These are phyloP conservation scores for Pseudonaja textilis DNA, from an alignment of 2,113 vertebrate genomes.

Conservation along the genomic window DNA sequence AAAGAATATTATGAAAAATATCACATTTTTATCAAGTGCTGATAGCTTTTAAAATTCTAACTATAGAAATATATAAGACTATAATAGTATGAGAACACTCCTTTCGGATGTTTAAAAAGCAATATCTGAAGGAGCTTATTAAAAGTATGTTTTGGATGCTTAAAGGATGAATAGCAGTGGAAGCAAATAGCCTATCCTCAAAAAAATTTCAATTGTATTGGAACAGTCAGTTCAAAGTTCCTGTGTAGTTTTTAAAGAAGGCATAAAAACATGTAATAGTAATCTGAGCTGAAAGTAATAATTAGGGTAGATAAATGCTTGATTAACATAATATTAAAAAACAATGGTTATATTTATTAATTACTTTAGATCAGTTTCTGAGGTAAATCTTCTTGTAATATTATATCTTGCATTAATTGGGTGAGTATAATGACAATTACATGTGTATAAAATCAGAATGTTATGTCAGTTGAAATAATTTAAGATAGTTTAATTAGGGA, in stretches of 20 bases:
- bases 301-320: not conserved
- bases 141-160: not conserved
- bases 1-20: not conserved
- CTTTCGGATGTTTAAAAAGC: not conserved
- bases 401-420: not conserved
- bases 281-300: not conserved
- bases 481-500: slow-evolving; percentile 20
- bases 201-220: not conserved
- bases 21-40: not conserved
- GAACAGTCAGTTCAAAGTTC: not conserved
- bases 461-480: not conserved
- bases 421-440: not conserved
- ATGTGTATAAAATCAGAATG: not conserved
- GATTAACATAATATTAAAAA: not conserved
- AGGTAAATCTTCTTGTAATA: not conserved
- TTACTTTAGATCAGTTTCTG: not conserved
- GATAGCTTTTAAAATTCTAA: not conserved
- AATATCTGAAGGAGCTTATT: not conserved
- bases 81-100: not conserved
- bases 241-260: not conserved
- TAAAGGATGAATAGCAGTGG: not conserved
- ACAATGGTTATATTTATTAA: not conserved
- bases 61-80: not conserved
- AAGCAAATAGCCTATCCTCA: not conserved
- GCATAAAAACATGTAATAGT: not conserved